Percentiles rank a stretch among this genome's conserved stretches.
Evolutionary conservation across 2,797 vertebrate species (phyloP).

Genomic region (Labeo calbasu): DNA sequence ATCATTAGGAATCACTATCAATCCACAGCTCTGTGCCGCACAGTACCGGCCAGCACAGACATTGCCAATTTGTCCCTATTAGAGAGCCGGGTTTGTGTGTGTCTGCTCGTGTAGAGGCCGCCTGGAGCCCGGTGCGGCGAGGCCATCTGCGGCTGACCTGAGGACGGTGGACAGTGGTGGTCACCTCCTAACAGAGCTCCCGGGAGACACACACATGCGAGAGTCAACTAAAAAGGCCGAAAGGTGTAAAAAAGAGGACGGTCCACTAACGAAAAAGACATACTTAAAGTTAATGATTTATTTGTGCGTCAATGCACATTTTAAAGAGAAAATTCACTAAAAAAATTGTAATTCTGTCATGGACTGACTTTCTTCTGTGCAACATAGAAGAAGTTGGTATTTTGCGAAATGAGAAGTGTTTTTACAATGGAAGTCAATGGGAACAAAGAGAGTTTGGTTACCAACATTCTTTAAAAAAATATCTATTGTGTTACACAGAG

Average conservation of each 20-base stretch:
- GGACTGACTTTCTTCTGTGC: neutral
- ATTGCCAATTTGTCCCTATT: conserved; percentile 99
- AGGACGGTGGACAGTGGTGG: conserved; percentile 5
- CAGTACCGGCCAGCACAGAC: conserved; percentile 92
- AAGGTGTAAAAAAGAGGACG: neutral
- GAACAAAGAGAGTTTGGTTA: neutral
- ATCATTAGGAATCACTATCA: conserved; percentile 99
- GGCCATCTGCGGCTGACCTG: conserved; percentile 65
- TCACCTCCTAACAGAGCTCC: neutral
- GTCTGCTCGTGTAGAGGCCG: conserved; percentile 89
- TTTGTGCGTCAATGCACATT: neutral
- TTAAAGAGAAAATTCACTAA: neutral
- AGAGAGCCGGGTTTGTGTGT: conserved; percentile 90
- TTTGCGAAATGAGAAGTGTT: neutral
- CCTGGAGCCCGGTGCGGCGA: conserved; percentile 76
- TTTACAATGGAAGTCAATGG: neutral
- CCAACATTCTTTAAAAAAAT: neutral
- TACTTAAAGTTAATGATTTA: neutral
- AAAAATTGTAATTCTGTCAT: neutral
- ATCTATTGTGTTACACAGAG: neutral
- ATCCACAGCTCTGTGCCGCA: conserved; percentile 95
- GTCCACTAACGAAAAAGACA: neutral
- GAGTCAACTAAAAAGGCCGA: neutral
- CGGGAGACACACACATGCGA: neutral
- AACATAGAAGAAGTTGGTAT: neutral